A percentile compares a stretch with the other conserved stretches of the same genome.
phyloP scores from a whole-genome alignment of 1,140 invertebrate species.

The Pissodes strobi region DNA sequence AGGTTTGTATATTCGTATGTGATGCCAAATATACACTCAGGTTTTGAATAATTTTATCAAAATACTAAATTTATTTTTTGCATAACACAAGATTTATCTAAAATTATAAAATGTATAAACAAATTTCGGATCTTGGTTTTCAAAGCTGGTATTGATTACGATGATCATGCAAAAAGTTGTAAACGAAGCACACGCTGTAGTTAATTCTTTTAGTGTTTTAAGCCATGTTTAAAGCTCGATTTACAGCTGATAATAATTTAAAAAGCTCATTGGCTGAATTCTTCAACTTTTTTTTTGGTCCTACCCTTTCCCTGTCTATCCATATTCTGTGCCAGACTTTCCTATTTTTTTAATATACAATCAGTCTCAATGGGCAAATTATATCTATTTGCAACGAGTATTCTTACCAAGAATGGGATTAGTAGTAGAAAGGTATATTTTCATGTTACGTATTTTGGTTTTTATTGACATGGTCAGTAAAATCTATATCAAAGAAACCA shows the following conservation, averaged over 20 bases:
- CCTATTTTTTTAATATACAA: slow-evolving; percentile 33
- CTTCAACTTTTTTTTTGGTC: slow-evolving; percentile 37
- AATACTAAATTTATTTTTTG: too few species aligned
- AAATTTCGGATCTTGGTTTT: too few species aligned
- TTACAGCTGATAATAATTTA: slow-evolving; percentile 11
- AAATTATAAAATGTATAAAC: too few species aligned
- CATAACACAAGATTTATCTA: too few species aligned
- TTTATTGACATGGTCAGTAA: slow-evolving; percentile 6
- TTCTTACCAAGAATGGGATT: slow-evolving; percentile 45
- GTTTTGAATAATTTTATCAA: too few species aligned
- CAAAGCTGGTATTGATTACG: too few species aligned
- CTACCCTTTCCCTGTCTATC: slow-evolving; percentile 30
- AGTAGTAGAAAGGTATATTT: slow-evolving; percentile 2
- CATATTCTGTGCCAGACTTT: too few species aligned
- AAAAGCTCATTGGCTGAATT: background rate
- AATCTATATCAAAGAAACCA: slow-evolving; percentile 2
- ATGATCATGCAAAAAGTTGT: too few species aligned
- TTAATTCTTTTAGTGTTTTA: slow-evolving; percentile 9
- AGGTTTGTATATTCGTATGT: too few species aligned
- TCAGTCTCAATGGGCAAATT: slow-evolving; percentile 55
- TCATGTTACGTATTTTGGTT: slow-evolving; percentile 9
- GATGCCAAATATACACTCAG: too few species aligned
- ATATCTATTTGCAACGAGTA: slow-evolving; percentile 53
- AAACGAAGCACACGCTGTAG: too few species aligned
- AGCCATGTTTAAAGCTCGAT: background rate